These are phyloP conservation scores for Torymus aiolomorphi DNA, from an alignment of 2,888 invertebrate genomes.

Conservation along the genomic window DNA sequence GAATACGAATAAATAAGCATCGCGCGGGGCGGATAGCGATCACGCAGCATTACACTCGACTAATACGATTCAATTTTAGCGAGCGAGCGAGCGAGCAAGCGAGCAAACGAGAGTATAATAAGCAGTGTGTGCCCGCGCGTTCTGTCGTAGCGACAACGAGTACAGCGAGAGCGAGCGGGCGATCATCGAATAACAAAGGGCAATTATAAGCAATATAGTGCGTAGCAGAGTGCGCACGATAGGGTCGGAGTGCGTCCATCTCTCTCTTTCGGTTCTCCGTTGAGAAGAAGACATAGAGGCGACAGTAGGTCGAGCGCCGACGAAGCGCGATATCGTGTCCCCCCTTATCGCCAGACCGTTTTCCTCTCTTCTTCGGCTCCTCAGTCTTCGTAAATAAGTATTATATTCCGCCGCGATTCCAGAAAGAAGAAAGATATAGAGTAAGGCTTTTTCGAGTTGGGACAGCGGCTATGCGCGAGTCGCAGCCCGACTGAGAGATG, in stretches of 20 bases:
- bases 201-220: conserved; percentile 47
- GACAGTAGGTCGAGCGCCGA: conserved; percentile 15
- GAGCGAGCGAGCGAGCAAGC: not conserved
- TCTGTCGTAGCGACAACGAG: not conserved
- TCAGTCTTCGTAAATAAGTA: no score
- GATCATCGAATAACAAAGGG: conserved; percentile 51
- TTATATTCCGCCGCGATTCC: no score
- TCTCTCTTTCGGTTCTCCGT: not conserved
- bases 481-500: no score
- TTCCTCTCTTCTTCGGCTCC: no score
- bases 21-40: not conserved
- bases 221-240: not conserved
- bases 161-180: not conserved
- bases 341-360: no score
- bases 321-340: no score
- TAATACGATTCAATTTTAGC: not conserved
- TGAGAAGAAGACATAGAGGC: not conserved
- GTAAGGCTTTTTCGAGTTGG: no score
- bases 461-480: no score
- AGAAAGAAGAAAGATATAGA: no score
- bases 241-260: conserved; percentile 10
- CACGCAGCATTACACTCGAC: not conserved
- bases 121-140: no score
- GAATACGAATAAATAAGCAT: no score
- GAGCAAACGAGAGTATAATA: no score